These are phyloP conservation scores for Odontomachus brunneus DNA, from an alignment of 1,140 invertebrate species.

Conservation along the genomic window DNA sequence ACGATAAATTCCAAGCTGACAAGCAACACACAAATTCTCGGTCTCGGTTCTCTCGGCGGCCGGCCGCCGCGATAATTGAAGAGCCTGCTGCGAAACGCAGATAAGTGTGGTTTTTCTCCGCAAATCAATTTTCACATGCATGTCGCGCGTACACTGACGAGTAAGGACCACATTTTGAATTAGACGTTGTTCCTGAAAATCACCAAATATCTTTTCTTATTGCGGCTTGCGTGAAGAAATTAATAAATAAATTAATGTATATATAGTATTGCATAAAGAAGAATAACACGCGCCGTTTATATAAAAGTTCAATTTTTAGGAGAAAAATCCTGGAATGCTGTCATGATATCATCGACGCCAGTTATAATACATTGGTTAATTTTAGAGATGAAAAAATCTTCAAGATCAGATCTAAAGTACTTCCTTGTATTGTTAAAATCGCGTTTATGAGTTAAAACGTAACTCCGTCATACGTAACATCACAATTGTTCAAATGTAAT, in stretches of 20 bases:
- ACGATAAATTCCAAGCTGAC: constrained; percentile 37
- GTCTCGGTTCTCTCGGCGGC: neutral
- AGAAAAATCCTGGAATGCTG: too few species aligned
- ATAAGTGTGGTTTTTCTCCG: neutral
- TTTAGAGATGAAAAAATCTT: too few species aligned
- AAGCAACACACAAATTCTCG: constrained; percentile 48
- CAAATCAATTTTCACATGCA: neutral
- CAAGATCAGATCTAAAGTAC: too few species aligned
- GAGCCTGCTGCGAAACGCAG: neutral
- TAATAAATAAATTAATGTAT: constrained; percentile 8
- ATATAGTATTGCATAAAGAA: too few species aligned
- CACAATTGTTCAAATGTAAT: neutral
- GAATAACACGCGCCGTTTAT: too few species aligned
- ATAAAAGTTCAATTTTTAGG: too few species aligned
- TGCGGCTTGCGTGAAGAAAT: neutral
- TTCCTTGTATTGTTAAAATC: too few species aligned
- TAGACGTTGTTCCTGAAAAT: constrained; percentile 13
- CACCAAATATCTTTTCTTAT: neutral
- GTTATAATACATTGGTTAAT: too few species aligned
- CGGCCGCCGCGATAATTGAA: constrained; percentile 4
- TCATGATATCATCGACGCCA: too few species aligned
- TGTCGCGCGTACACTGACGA: neutral
- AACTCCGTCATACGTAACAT: neutral
- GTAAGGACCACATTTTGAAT: constrained; percentile 35
- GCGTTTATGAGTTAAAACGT: too few species aligned